Evolutionary conservation across 2,113 vertebrate genomes (phyloP).

Genomic region (Archocentrus centrarchus): DNA sequence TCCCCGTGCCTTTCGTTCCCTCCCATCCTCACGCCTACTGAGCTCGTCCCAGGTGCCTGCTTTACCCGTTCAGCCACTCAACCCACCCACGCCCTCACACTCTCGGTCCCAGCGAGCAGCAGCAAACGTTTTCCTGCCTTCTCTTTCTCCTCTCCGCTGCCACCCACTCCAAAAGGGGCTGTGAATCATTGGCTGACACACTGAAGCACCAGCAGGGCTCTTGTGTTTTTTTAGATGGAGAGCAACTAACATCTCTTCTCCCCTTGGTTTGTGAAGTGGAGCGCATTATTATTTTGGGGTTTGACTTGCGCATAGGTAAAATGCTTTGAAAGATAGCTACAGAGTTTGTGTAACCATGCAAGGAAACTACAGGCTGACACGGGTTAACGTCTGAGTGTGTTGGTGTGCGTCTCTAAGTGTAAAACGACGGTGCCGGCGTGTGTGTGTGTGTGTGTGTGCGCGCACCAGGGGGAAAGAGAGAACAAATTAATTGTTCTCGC

Average conservation of each 20-base stretch:
- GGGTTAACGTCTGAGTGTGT: slow-evolving; percentile 11
- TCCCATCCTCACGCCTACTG: slow-evolving; percentile 63
- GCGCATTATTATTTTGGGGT: slow-evolving; percentile 26
- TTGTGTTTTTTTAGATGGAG: slow-evolving; percentile 50
- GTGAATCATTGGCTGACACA: slow-evolving; percentile 74
- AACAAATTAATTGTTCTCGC: slow-evolving; percentile 72
- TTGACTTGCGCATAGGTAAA: slow-evolving; percentile 42
- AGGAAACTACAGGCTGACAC: not conserved
- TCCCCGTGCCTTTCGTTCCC: not conserved
- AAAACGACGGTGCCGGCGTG: slow-evolving; percentile 6
- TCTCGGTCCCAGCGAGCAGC: slow-evolving; percentile 66
- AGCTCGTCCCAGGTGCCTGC: slow-evolving; percentile 81
- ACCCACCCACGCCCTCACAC: slow-evolving; percentile 79
- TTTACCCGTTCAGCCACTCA: slow-evolving; percentile 75
- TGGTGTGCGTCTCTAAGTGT: slow-evolving; percentile 17
- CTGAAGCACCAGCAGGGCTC: slow-evolving; percentile 60
- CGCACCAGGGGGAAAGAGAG: slow-evolving; percentile 41
- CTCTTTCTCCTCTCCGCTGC: slow-evolving; percentile 73
- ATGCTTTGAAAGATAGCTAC: slow-evolving; percentile 20
- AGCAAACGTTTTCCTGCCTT: slow-evolving; percentile 65
- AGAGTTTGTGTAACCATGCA: slow-evolving; percentile 4
- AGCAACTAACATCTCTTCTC: slow-evolving; percentile 35
- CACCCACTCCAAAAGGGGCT: slow-evolving; percentile 78
- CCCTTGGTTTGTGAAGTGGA: slow-evolving; percentile 41
- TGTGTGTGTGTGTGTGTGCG: slow-evolving; percentile 9